These are phyloP conservation scores for Steinernema feltiae DNA, from an alignment of 1,140 invertebrate genomes.

Conservation along the genomic window DNA sequence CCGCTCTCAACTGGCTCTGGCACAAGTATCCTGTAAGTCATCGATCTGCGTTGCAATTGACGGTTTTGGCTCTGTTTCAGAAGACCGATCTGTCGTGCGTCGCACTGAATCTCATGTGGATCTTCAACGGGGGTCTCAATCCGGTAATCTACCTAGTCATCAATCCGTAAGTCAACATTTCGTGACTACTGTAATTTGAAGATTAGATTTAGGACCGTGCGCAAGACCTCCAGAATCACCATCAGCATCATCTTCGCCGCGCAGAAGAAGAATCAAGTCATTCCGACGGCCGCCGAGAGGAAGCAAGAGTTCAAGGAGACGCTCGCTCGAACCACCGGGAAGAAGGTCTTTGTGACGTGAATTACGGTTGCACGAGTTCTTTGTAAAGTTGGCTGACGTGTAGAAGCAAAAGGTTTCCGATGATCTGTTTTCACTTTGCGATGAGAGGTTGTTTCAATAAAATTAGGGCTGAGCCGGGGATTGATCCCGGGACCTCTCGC, in stretches of 20 bases:
- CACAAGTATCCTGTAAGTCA: not conserved
- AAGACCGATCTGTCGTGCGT: not conserved
- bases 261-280: not conserved
- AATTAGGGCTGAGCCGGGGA: no score
- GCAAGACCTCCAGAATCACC: not conserved
- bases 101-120: conserved; percentile 10
- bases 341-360: not conserved
- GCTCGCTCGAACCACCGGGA: not conserved
- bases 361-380: no score
- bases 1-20: conserved; percentile 10
- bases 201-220: not conserved
- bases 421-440: no score
- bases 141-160: conserved; percentile 1
- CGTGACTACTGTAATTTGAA: not conserved
- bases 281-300: not conserved
- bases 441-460: no score
- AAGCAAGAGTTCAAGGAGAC: not conserved
- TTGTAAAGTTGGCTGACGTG: no score
- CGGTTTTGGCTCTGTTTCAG: not conserved
- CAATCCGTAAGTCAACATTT: not conserved
- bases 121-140: conserved; percentile 12
- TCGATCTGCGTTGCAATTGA: not conserved
- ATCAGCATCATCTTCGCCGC: not conserved
- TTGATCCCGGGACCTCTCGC: no score
- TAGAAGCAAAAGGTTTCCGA: no score